Evolutionary conservation across 2,888 invertebrate species (phyloP), one percentile per base, ranked within the genome.

Genomic region (Argyresthia albistria): DNA sequence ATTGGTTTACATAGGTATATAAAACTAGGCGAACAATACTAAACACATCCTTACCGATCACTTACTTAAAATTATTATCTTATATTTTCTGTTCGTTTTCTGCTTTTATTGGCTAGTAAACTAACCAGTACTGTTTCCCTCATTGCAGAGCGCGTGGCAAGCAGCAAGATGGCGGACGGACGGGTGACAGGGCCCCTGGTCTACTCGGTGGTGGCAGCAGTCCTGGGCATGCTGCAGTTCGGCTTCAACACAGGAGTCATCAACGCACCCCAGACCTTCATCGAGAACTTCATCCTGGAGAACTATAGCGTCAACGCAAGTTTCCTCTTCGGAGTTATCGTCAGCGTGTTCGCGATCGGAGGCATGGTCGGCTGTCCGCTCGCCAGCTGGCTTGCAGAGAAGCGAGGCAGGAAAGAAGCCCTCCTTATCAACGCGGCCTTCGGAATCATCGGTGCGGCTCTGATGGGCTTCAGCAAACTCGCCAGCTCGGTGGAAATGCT

Each of bases 281-380:
- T 92, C 62, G 90, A 91, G 70, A 81, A 81, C 60, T 92, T 92
- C 74, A 91, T 92, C 70, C 75, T 69, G 25, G 84, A 88, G 56
- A 80, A 82, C 45, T 90, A 89, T 64, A 69, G 77, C 43, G 81
- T 88, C 55, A 69, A 74, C 48, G 78, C 89, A 36, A 80, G 84
- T 55, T 69, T 90, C 43, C 69, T 92, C 55, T 92, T 90, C 74
- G 88, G 91, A 53, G 73, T 93, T 55, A 91, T 92, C 35, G 94
- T 94, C 53, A 90, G 93, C 59, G 91, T 94, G 59, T 94, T 93
- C 70, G 93, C 93, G 50, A 89, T 94, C 47, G 94, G 94, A 15
- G 95, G 94, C 36, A 93, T 94, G 92, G 80, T 93, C 43, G 94
- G 94, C 25, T 94, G 94, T 52, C 90, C 94, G 43, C 78, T 91